phyloP scores from a whole-genome alignment of 1,140 invertebrate genomes.

The Orchesella cincta region DNA sequence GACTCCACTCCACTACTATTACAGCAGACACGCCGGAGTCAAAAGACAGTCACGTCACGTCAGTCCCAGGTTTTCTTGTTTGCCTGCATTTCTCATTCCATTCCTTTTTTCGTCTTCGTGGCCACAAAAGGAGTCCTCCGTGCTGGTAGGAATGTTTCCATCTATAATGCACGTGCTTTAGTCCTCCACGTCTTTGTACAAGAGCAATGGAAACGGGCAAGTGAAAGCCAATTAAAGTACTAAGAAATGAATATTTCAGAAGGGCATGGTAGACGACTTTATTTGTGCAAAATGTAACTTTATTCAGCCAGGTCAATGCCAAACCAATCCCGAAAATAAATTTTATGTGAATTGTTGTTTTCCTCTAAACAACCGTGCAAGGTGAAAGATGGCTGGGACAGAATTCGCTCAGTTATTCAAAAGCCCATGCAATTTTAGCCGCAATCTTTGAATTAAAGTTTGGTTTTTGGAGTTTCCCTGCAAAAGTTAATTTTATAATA shows the following conservation, averaged over 20 bases:
- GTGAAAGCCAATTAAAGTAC: constrained; percentile 5
- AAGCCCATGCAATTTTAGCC: too few relatives aligned
- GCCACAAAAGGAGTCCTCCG: too few relatives aligned
- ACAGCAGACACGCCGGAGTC: background rate
- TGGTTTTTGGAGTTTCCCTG: too few relatives aligned
- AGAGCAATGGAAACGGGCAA: too few relatives aligned
- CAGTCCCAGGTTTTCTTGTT: constrained; percentile 21
- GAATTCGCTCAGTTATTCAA: too few relatives aligned
- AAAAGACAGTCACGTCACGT: background rate
- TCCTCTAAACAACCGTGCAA: background rate
- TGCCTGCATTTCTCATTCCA: background rate
- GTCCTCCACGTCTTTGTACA: too few relatives aligned
- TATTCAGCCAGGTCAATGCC: background rate
- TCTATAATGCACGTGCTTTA: too few relatives aligned
- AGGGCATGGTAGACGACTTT: background rate
- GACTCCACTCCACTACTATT: too few relatives aligned
- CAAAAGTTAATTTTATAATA: too few relatives aligned
- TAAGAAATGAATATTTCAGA: constrained; percentile 3
- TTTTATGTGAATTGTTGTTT: background rate
- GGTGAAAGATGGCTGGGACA: too few relatives aligned
- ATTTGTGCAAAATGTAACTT: background rate
- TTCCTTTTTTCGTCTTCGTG: background rate
- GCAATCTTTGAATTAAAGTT: too few relatives aligned
- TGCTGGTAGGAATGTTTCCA: too few relatives aligned
- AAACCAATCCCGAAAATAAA: background rate